Evolutionary conservation across 1,140 invertebrate species (phyloP).

Genomic region (Drosophila bocki): DNA sequence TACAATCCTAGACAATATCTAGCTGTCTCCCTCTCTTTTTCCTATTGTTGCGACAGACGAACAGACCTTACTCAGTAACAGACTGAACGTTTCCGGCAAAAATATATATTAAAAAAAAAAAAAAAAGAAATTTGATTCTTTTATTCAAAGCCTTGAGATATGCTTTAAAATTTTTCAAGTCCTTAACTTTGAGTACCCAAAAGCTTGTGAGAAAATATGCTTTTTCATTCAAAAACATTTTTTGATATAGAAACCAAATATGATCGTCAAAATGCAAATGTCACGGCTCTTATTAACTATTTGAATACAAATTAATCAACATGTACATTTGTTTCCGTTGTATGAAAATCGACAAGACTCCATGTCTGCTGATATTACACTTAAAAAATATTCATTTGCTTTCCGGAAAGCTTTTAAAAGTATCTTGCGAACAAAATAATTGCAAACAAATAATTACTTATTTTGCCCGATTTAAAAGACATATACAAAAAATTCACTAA

Average conservation of each 20-base stretch:
- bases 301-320: not conserved
- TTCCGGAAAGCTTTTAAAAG: not conserved
- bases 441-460: not conserved
- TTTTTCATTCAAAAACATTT: conserved; percentile 3
- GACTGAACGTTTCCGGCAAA: too few species aligned
- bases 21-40: too few species aligned
- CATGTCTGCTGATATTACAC: not conserved
- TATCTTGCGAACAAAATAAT: not conserved
- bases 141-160: too few species aligned
- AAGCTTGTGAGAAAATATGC: not conserved
- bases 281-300: not conserved
- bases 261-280: not conserved
- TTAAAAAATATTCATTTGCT: not conserved
- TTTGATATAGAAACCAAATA: not conserved
- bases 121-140: too few species aligned
- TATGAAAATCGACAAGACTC: not conserved
- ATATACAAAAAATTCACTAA: not conserved
- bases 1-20: too few species aligned
- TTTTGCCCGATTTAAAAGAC: not conserved
- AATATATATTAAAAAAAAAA: too few species aligned
- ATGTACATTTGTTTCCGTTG: not conserved
- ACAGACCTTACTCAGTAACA: too few species aligned
- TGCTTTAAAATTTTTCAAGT: not conserved
- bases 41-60: too few species aligned
- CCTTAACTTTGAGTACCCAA: not conserved